Base-by-base conservation (phyloP, 2,797 vertebrate genomes). In the Melanotaenia maccullochi region DNA sequence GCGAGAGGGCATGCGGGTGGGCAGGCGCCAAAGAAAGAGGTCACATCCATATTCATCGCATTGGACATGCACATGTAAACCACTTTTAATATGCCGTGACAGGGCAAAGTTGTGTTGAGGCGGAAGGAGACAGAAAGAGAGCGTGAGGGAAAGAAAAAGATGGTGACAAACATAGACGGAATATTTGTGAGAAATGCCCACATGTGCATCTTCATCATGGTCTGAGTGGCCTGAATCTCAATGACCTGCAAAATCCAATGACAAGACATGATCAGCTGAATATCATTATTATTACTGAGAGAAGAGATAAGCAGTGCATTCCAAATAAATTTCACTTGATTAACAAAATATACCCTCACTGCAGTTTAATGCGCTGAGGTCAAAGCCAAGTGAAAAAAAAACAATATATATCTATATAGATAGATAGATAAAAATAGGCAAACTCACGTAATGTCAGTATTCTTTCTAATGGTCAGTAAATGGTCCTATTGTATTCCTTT, bases 11-110 rank as follows among this genome's bases (percentile, higher is more conserved):
- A 95, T 82, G 78, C 83, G 36, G 84, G 83, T 83, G 59, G 78
- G 89, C 95, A 95, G 96, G 95, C 94, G 91, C 94, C 95, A 94
- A 94, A 92, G 95, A 97, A 98, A 94, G 96, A 96, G 97, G 97
- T 97, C 96, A 98, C 96, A 98, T 99, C 94, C 96, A 98, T 99
- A 99, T 99, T 98, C 97, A 99, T 98, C 93, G 95, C 93, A 95
- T 98, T 95, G 94, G 96, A 97, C 96, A 95, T 96, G 96, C 96
- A 96, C 96, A 96, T 96, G 96, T 97, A 97, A 96, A 96, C 95
- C 93, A 92, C 94, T 95, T 96, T 96, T 97, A 99, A 98, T 97
- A 95, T 95, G 95, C 95, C 95, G 93, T 97, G 97, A 97, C 96
- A 97, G 96, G 92, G 93, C 89, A 95, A 94, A 95, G 96, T 88